A percentile compares a stretch with the other conserved stretches of the same genome.
Conservation (phyloP, 1,140 invertebrate species). For the Muscidifurax raptorellus region DNA sequence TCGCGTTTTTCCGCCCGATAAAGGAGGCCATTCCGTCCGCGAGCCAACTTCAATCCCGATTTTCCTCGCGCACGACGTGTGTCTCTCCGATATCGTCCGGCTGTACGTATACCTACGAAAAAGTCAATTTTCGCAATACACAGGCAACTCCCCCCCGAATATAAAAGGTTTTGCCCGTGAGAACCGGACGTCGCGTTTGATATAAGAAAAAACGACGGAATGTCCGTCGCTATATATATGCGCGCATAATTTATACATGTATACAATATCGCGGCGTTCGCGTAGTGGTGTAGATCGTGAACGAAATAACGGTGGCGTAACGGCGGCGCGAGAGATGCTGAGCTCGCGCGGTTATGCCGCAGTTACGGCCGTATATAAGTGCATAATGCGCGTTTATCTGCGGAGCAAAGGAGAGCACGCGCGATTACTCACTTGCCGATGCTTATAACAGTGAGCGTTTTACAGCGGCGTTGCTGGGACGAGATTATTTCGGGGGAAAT, state of each 20-base stretch:
- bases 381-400: neutral
- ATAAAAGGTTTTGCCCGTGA: conserved; percentile 7
- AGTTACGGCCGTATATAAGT: neutral
- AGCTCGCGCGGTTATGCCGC: neutral
- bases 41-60: too few species aligned
- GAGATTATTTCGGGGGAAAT: too few species aligned
- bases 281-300: neutral
- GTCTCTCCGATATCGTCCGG: too few species aligned
- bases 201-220: neutral
- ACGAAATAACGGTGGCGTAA: neutral
- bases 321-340: neutral
- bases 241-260: conserved; percentile 24
- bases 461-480: too few species aligned
- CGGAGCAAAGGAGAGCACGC: neutral
- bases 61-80: too few species aligned
- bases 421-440: conserved; percentile 32
- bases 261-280: too few species aligned
- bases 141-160: neutral
- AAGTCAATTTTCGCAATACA: neutral
- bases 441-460: neutral
- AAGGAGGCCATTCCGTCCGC: too few species aligned
- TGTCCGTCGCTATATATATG: conserved; percentile 31
- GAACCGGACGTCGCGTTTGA: conserved; percentile 20
- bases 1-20: too few species aligned
- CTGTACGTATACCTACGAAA: too few species aligned